These are phyloP conservation scores for Diploptera punctata DNA, from an alignment of 2,888 invertebrate genomes.

Conservation along the genomic window DNA sequence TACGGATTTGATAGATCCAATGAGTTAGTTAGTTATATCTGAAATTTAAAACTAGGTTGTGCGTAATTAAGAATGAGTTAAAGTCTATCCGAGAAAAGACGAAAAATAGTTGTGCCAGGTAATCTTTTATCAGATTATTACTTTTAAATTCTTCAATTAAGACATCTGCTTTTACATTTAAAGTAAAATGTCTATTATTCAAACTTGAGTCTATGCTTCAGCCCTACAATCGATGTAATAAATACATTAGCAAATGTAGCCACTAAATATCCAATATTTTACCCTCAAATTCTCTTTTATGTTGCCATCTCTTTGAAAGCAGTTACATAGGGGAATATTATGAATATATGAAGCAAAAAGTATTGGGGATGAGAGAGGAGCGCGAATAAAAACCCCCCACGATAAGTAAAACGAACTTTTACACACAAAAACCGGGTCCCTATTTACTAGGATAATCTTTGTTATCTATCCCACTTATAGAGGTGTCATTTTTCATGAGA, in stretches of 20 bases:
- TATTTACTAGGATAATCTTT: conserved; percentile 11
- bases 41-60: too few species aligned
- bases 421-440: conserved; percentile 22
- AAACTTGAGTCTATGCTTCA: too few species aligned
- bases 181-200: too few species aligned
- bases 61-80: too few species aligned
- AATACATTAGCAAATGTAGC: neutral
- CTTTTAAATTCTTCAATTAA: too few species aligned
- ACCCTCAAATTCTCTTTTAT: neutral
- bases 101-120: too few species aligned
- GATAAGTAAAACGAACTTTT: conserved; percentile 26
- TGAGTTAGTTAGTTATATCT: too few species aligned
- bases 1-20: too few species aligned
- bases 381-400: neutral
- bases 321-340: neutral
- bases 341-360: conserved; percentile 3
- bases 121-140: too few species aligned
- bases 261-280: neutral
- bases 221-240: neutral
- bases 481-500: conserved; percentile 30
- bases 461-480: neutral
- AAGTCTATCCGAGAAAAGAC: too few species aligned
- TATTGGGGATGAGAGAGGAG: neutral
- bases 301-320: neutral
- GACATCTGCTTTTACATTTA: too few species aligned